A percentile compares a stretch with the other conserved stretches of the same genome.
Evolutionary conservation across 2,888 invertebrate genomes (phyloP).

Genomic region (Phalera bucephala): DNA sequence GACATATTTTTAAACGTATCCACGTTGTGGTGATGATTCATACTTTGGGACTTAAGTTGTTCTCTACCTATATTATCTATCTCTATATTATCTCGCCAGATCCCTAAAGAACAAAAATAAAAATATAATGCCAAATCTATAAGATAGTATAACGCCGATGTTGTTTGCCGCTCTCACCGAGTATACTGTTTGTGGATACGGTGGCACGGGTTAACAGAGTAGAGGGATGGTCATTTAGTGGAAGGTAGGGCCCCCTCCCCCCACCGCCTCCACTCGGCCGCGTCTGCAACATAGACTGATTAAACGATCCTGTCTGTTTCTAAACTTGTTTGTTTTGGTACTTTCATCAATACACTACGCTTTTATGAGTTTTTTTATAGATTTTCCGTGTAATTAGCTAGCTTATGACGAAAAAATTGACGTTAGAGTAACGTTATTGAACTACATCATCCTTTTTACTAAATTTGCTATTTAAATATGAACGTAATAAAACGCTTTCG

Average conservation of each 20-base stretch:
- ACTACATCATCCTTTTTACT: too few relatives aligned
- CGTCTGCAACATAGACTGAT: slow-evolving; percentile 75
- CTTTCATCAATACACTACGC: slow-evolving; percentile 50
- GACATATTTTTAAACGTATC: too few relatives aligned
- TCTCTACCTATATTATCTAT: too few relatives aligned
- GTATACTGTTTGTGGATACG: slow-evolving; percentile 79
- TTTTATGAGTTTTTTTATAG: too few relatives aligned
- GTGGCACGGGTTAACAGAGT: slow-evolving; percentile 75
- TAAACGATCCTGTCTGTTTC: slow-evolving; percentile 74
- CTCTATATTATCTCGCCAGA: too few relatives aligned
- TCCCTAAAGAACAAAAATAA: too few relatives aligned
- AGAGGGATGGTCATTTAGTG: slow-evolving; percentile 80
- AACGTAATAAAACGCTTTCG: too few relatives aligned
- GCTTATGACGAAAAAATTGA: too few relatives aligned
- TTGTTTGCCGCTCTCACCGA: slow-evolving; percentile 65
- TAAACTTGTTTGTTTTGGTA: slow-evolving; percentile 63
- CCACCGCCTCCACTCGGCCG: slow-evolving; percentile 27
- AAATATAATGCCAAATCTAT: slow-evolving; percentile 46
- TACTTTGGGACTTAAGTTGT: too few relatives aligned
- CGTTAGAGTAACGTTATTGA: too few relatives aligned
- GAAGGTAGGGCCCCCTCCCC: slow-evolving; percentile 58
- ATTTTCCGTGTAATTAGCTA: slow-evolving; percentile 12
- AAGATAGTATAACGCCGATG: slow-evolving; percentile 21
- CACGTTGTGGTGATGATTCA: too few relatives aligned
- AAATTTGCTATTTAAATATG: too few relatives aligned